A percentile compares a stretch with the other conserved stretches of the same genome.
Conservation (phyloP, 30 jellyfish, hydroid and myxozoan species). For the Turritopsis rubra region DNA sequence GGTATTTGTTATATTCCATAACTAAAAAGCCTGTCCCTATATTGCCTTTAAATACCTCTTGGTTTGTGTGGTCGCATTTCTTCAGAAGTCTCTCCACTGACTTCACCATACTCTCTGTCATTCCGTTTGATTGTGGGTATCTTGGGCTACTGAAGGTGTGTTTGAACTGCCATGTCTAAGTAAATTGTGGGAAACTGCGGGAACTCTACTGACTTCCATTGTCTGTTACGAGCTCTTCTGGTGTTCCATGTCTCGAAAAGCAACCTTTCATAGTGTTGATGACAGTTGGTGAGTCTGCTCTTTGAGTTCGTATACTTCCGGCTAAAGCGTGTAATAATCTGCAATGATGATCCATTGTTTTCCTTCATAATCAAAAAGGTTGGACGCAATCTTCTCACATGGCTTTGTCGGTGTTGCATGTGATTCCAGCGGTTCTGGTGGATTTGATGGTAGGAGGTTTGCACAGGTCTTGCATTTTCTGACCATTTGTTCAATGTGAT, state of each 20-base stretch:
- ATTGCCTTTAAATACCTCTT: neutral
- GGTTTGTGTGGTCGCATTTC: neutral
- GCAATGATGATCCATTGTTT: neutral
- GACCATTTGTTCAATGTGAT: neutral
- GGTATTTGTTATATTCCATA: too few relatives aligned
- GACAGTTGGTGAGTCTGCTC: neutral
- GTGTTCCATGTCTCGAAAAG: neutral
- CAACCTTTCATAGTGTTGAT: neutral
- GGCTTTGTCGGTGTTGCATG: neutral
- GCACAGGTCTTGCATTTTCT: neutral
- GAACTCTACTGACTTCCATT: neutral
- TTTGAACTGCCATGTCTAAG: neutral
- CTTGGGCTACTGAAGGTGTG: neutral
- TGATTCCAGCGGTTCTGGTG: neutral
- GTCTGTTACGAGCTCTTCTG: too few relatives aligned
- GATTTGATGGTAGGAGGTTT: neutral
- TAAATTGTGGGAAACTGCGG: neutral
- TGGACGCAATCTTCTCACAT: too few relatives aligned
- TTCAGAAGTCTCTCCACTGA: neutral
- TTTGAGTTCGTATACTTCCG: neutral
- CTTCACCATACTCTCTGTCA: neutral
- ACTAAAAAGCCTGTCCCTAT: too few relatives aligned
- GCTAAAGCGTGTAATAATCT: neutral
- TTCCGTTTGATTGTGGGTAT: neutral
- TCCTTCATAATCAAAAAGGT: neutral